phyloP scores from a whole-genome alignment of 2,113 vertebrate genomes.

The Nycticryphes semicollaris region DNA sequence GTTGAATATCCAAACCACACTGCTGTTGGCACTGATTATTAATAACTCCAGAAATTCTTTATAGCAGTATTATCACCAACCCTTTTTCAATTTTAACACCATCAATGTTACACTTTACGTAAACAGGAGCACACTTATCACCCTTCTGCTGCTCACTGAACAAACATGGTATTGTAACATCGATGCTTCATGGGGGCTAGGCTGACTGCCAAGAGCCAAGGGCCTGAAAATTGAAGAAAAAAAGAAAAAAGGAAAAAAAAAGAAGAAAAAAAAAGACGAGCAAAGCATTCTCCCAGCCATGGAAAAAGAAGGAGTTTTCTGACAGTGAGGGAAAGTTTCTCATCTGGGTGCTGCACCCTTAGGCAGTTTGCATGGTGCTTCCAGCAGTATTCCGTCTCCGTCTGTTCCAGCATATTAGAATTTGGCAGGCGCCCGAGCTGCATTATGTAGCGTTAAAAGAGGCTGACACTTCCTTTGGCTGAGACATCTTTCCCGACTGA shows the following conservation, averaged over 20 bases:
- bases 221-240: neutral
- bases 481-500: slow-evolving; percentile 20
- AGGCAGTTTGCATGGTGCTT: neutral
- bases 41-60: neutral
- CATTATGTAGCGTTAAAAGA: slow-evolving; percentile 23
- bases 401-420: slow-evolving; percentile 33
- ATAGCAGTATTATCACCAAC: neutral
- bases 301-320: neutral
- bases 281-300: neutral
- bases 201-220: slow-evolving; percentile 30
- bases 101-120: neutral
- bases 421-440: slow-evolving; percentile 13
- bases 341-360: neutral
- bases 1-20: neutral
- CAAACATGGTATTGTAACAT: neutral
- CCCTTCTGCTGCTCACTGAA: slow-evolving; percentile 21
- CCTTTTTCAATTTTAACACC: neutral
- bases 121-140: neutral
- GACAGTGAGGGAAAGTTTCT: neutral
- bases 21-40: neutral
- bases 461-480: slow-evolving; percentile 19
- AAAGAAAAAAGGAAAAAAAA: neutral
- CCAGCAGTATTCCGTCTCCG: neutral
- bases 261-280: neutral
- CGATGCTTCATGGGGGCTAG: neutral